These are phyloP conservation scores for Sciurus carolinensis DNA, from an alignment of 2,797 vertebrate genomes.

Conservation along the genomic window DNA sequence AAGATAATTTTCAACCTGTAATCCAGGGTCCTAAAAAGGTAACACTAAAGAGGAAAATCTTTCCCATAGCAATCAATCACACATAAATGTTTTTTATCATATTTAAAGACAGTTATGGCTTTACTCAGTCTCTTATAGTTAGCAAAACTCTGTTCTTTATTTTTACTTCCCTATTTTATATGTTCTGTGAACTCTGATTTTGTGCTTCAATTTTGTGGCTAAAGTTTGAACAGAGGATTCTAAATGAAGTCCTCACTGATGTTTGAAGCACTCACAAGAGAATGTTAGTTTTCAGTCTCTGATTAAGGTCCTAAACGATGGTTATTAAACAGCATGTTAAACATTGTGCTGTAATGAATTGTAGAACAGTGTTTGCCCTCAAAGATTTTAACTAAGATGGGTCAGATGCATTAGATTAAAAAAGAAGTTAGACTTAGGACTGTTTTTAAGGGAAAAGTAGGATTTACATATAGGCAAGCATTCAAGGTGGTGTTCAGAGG, in stretches of 20 bases:
- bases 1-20: background rate
- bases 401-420: background rate
- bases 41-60: too few species aligned
- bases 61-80: background rate
- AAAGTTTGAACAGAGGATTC: background rate
- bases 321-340: background rate
- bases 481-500: background rate
- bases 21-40: background rate
- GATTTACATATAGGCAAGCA: background rate
- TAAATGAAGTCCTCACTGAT: background rate
- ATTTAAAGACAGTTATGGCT: background rate
- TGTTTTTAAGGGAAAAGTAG: background rate
- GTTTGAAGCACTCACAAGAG: background rate
- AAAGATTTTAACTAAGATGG: background rate
- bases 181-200: slow-evolving; percentile 41
- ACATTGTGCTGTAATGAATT: background rate
- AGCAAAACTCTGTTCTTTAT: background rate
- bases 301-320: background rate
- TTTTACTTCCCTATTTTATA: background rate
- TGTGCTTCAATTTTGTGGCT: background rate
- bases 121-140: background rate
- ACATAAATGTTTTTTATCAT: background rate
- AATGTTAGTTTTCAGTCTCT: background rate
- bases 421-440: background rate
- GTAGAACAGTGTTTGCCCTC: background rate